Base-by-base conservation (phyloP, 2,888 invertebrate genomes). In the Lithophane ornitopus region DNA sequence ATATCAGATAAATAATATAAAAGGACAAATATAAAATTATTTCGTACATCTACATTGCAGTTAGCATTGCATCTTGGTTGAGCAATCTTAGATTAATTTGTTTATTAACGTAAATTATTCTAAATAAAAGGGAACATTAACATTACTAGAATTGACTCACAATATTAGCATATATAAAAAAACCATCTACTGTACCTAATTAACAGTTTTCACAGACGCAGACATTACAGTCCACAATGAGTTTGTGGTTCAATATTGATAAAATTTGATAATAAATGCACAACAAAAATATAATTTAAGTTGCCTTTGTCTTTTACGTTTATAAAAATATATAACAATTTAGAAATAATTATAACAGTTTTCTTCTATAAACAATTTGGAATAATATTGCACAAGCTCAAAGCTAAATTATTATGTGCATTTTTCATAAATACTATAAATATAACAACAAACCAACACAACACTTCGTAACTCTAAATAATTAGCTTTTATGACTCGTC, bases 81-180 rank as follows among this genome's bases (percentile, higher is more conserved):
- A 96, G 96, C 96, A 96, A 96, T 94, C 93, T 94, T 94, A 94
- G 91, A 93, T 93, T 94, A 94, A 93, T 94, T 94, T 95, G 93
- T 94, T 94, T 94, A 94, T 91, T 93, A 92, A 93, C 89, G 93
- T 95, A 95, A 95, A 95, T 94, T 94, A 95, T 93, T 94, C 94
- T 95, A 96, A 95, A 95, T 93, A 94, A 96, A 95, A 93, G 94
- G 94, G 92, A 95, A 95, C 93, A 94, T 93, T 94, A 94, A 94
- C 93, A 93, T 95, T 95, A 95, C 95, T 95, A 95, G 93, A 96
- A 96, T 96, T 96, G 96, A 96, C 96, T 96, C 95, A 94, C 95
- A 94, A 94, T 94, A 94, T 95, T 93, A 95, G 95, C 94, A 93
- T 94, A 95, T 93, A 93, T 91, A 85, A 90, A 93, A 95, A 93